These are phyloP conservation scores for Drosophila mimetica DNA, from an alignment of 2,888 invertebrate species.

Conservation along the genomic window DNA sequence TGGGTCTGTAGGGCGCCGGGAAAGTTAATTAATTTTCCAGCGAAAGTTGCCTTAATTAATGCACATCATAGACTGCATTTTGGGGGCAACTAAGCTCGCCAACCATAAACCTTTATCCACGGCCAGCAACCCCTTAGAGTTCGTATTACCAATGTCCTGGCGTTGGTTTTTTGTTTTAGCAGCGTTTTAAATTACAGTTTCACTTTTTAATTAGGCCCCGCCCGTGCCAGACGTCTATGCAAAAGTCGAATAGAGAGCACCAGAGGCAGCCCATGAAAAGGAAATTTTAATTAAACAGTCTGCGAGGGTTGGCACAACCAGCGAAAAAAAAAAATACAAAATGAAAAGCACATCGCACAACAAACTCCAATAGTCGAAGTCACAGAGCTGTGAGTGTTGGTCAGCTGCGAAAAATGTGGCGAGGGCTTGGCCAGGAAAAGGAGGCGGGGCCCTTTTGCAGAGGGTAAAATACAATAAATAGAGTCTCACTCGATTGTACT, in stretches of 20 bases:
- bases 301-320: conserved; percentile 26
- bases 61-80: conserved; percentile 40
- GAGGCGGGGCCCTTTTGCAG: conserved; percentile 33
- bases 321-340: conserved; percentile 1
- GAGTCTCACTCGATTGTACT: conserved; percentile 22
- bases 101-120: conserved; percentile 24
- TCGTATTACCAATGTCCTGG: conserved; percentile 32
- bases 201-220: conserved; percentile 48
- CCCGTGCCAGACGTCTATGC: conserved; percentile 44
- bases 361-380: conserved; percentile 17
- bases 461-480: conserved; percentile 48
- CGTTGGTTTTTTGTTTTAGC: conserved; percentile 2
- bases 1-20: conserved; percentile 55
- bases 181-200: conserved; percentile 48
- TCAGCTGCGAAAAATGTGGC: conserved; percentile 38
- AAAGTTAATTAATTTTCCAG: conserved; percentile 54
- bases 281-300: conserved; percentile 51
- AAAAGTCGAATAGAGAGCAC: conserved; percentile 42
- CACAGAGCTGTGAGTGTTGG: conserved; percentile 19
- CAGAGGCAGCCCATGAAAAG: conserved; percentile 27
- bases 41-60: conserved; percentile 50
- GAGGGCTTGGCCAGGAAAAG: conserved; percentile 40
- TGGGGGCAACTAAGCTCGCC: conserved; percentile 15
- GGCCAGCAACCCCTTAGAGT: conserved; percentile 31
- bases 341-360: conserved; percentile 1